Conservation (phyloP, 2,797 vertebrate genomes). For the Melanotaenia nigrans region DNA sequence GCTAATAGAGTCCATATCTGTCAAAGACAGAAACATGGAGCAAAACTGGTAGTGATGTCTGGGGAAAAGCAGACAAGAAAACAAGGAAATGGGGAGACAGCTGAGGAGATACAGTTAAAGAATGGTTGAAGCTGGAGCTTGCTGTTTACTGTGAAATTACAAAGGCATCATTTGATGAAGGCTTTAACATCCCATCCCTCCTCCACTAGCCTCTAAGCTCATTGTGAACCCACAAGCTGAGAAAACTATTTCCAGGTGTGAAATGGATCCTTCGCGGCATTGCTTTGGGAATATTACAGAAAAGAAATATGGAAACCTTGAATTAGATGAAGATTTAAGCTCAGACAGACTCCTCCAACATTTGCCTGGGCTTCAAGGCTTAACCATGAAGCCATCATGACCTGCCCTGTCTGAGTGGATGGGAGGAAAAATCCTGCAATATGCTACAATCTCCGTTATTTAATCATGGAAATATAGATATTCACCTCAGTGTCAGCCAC, state of each 20-base stretch:
- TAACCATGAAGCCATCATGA: constrained; percentile 37
- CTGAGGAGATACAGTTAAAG: constrained; percentile 56
- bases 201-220: constrained; percentile 37
- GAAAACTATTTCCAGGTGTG: constrained; percentile 73
- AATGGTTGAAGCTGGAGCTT: constrained; percentile 42
- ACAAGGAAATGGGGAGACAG: constrained; percentile 27
- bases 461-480: constrained; percentile 40
- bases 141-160: constrained; percentile 67
- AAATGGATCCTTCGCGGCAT: constrained; percentile 63
- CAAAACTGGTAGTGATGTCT: constrained; percentile 11
- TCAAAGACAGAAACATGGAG: constrained; percentile 51
- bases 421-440: constrained; percentile 27
- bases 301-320: constrained; percentile 57
- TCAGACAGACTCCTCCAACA: constrained; percentile 36
- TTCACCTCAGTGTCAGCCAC: constrained; percentile 22
- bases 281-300: constrained; percentile 58
- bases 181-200: constrained; percentile 51
- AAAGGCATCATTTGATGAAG: constrained; percentile 64
- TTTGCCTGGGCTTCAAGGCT: constrained; percentile 28
- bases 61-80: constrained; percentile 25
- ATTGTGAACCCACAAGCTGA: constrained; percentile 31
- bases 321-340: constrained; percentile 61
- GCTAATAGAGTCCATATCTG: constrained; percentile 71
- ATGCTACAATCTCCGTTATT: constrained; percentile 46
- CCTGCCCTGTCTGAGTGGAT: constrained; percentile 28